A percentile compares a stretch with the other conserved stretches of the same genome.
phyloP scores from a whole-genome alignment of 1,140 invertebrate species.

The Zaprionus ornatus region DNA sequence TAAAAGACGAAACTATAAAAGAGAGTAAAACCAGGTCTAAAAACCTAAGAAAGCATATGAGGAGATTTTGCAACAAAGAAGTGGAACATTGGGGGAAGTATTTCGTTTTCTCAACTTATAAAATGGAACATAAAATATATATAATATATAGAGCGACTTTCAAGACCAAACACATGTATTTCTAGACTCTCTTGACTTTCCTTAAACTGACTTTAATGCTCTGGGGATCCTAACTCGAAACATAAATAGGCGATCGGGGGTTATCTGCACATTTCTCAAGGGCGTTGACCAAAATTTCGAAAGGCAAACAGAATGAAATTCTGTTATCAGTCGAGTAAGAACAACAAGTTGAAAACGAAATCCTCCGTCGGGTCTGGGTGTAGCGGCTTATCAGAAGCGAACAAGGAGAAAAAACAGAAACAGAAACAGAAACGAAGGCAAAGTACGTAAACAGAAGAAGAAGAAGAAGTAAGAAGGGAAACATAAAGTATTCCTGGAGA shows the following conservation, averaged over 20 bases:
- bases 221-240: not conserved
- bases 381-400: conserved; percentile 65
- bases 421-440: conserved; percentile 24
- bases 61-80: too few species aligned
- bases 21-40: too few species aligned
- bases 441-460: conserved; percentile 58
- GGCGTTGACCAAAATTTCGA: conserved; percentile 64
- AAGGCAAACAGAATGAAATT: conserved; percentile 20
- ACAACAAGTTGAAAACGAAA: conserved; percentile 39
- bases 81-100: too few species aligned
- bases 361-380: conserved; percentile 56
- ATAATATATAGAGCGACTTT: not conserved
- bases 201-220: not conserved
- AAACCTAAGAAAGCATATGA: too few species aligned
- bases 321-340: conserved; percentile 54
- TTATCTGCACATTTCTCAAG: conserved; percentile 50
- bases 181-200: not conserved
- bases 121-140: too few species aligned
- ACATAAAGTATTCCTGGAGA: conserved; percentile 14
- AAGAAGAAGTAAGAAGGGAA: conserved; percentile 35
- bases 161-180: not conserved
- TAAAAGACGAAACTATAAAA: too few species aligned
- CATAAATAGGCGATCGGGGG: not conserved
- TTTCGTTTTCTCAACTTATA: too few species aligned
- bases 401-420: conserved; percentile 24